Conservation (phyloP, 2,888 invertebrate species). For the Boloria euphrosyne region DNA sequence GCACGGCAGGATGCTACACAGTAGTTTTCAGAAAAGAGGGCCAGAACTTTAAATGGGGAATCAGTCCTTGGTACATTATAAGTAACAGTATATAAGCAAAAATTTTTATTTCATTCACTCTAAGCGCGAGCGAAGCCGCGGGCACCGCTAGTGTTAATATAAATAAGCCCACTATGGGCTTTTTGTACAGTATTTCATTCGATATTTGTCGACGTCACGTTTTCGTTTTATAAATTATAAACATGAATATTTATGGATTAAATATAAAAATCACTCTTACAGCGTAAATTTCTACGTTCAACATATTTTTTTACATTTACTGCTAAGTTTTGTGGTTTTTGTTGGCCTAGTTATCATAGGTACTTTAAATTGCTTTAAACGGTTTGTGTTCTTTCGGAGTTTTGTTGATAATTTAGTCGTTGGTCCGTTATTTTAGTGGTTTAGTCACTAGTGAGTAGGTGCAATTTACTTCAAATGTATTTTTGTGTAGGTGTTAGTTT, state of each 20-base stretch:
- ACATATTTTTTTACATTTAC: not conserved
- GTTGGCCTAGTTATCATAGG: constrained; percentile 5
- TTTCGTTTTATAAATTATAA: no score
- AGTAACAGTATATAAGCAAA: no score
- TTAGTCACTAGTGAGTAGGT: constrained; percentile 46
- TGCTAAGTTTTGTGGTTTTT: constrained; percentile 11
- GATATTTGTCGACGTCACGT: no score
- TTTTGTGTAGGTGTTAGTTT: constrained; percentile 20
- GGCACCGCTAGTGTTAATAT: no score
- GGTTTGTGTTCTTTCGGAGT: constrained; percentile 58
- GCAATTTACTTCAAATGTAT: constrained; percentile 40
- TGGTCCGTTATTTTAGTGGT: constrained; percentile 62
- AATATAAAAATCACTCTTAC: not conserved
- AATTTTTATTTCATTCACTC: no score
- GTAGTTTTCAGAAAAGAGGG: no score
- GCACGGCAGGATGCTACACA: no score
- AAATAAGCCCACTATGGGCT: no score
- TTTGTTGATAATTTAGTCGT: constrained; percentile 67
- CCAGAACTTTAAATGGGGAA: no score
- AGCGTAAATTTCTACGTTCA: not conserved
- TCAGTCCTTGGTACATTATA: no score
- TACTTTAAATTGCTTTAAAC: constrained; percentile 52
- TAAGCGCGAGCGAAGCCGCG: no score
- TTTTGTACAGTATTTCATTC: no score
- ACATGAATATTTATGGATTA: not conserved